Evolutionary conservation across 2,113 vertebrate genomes (phyloP).

Genomic region (Cottus gobio): DNA sequence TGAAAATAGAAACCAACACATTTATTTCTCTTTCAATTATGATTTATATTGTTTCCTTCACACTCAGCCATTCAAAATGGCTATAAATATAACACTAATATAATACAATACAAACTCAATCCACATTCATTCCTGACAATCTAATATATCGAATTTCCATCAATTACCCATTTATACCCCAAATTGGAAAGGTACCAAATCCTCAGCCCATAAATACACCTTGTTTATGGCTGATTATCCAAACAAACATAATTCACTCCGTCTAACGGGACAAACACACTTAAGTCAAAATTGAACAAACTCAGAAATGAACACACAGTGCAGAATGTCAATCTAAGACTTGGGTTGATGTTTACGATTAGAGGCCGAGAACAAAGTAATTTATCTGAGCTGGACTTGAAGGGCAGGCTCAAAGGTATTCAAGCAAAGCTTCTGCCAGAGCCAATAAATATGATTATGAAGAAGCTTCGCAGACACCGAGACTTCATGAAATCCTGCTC

Average conservation of each 20-base stretch:
- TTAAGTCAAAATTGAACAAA: background rate
- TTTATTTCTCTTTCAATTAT: background rate
- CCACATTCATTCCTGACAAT: background rate
- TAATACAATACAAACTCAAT: background rate
- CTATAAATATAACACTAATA: background rate
- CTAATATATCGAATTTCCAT: background rate
- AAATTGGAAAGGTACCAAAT: background rate
- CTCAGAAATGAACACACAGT: background rate
- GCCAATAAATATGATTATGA: constrained; percentile 52
- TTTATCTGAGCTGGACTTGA: constrained; percentile 33
- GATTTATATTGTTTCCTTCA: background rate
- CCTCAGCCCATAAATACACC: background rate
- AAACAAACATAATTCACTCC: background rate
- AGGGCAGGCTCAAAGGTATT: constrained; percentile 18
- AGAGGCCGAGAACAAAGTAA: constrained; percentile 23
- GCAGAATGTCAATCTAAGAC: background rate
- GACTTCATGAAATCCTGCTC: constrained; percentile 61
- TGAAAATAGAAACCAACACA: background rate
- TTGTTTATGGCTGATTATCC: background rate
- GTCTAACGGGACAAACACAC: background rate
- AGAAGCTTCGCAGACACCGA: constrained; percentile 48
- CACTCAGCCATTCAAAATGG: background rate
- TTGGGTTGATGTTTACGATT: constrained; percentile 5
- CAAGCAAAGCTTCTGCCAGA: constrained; percentile 45
- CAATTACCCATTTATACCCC: background rate